Percentiles rank a stretch among this genome's conserved stretches.
Evolutionary conservation across 2,797 vertebrate species (phyloP).

Genomic region (Astyanax mexicanus): DNA sequence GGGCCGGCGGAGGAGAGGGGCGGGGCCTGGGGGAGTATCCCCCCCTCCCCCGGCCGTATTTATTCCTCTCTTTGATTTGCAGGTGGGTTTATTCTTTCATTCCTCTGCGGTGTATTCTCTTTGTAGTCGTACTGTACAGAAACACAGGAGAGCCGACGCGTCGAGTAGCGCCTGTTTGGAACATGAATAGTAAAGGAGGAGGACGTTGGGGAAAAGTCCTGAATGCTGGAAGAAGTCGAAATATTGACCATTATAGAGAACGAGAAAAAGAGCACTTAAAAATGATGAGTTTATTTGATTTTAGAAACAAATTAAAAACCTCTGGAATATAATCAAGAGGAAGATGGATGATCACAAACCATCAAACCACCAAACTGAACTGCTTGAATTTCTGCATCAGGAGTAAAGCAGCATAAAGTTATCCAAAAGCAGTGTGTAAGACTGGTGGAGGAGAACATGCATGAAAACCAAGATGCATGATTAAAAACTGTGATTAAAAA

Average conservation of each 20-base stretch:
- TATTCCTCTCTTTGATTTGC: conserved; percentile 51
- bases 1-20: conserved; percentile 72
- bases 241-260: conserved; percentile 13
- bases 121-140: conserved; percentile 41
- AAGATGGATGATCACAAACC: no score
- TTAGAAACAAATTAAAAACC: no score
- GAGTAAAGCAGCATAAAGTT: no score
- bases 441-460: no score
- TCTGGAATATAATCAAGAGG: no score
- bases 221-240: background rate
- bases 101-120: conserved; percentile 27
- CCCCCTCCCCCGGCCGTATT: conserved; percentile 20
- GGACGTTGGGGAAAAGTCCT: conserved; percentile 11
- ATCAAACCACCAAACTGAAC: no score
- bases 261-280: no score
- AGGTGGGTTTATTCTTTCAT: conserved; percentile 41
- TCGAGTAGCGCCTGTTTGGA: conserved; percentile 19
- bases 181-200: conserved; percentile 12
- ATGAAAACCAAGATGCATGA: no score
- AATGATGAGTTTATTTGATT: no score
- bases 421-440: no score
- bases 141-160: conserved; percentile 13
- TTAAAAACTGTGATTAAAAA: no score
- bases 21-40: conserved; percentile 59
- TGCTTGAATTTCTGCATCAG: no score